Evolutionary conservation across 2,888 invertebrate species (phyloP).

Genomic region (Alcis repandata): DNA sequence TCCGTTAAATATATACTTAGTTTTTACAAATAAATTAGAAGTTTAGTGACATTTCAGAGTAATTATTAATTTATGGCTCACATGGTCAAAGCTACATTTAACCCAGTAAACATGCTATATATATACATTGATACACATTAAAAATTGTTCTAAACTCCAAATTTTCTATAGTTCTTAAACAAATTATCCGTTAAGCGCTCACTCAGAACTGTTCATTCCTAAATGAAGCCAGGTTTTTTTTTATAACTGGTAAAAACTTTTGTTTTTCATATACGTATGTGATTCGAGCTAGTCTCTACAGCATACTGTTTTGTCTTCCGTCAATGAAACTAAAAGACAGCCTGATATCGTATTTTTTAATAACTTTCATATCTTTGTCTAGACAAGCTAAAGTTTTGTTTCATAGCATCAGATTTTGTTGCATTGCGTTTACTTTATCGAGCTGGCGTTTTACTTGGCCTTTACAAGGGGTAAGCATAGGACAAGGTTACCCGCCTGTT

Average conservation of each 20-base stretch:
- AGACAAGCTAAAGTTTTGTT: not conserved
- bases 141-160: no score
- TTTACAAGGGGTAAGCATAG: not conserved
- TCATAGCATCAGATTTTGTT: not conserved
- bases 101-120: no score
- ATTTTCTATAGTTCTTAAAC: no score
- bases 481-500: not conserved
- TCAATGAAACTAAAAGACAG: no score
- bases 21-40: conserved; percentile 16
- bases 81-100: not conserved
- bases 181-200: no score
- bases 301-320: no score
- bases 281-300: no score
- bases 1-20: not conserved
- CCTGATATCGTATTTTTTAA: no score
- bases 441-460: not conserved
- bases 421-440: not conserved
- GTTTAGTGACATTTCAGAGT: not conserved
- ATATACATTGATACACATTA: no score
- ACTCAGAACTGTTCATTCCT: not conserved
- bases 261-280: no score
- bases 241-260: no score
- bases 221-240: not conserved
- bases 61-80: not conserved
- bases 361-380: no score